Base-by-base conservation (phyloP, 2,797 vertebrate species). In the Parauchenoglanis ngamensis region DNA sequence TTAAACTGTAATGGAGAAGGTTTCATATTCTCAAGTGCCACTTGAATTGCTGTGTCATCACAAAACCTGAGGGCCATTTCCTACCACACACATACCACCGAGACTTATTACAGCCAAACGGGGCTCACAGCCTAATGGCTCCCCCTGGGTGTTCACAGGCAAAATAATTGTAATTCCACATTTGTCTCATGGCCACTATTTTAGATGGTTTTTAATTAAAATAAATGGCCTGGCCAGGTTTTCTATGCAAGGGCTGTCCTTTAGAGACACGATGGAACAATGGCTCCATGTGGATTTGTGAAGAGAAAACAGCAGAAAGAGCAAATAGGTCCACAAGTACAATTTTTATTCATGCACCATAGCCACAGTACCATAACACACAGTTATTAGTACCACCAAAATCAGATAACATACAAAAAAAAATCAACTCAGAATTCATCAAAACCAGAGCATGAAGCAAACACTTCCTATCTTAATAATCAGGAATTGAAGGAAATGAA, bases 171-270 rank as follows among this genome's bases (percentile, higher is more conserved):
- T 72, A 86, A 88, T 84, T 85, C 68, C 81, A 54, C 67, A 82
- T 86, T 90, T 89, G 83, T 87, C 81, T 88, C 68, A 88, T 77
- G 86, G 86, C 72, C 88, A 89, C 61, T 81, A 79, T 83, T 88
- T 82, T 80, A 81, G 70, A 86, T 87, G 65, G 15, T 86, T 86
- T 89, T 87, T 88, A 89, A 86, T 89, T 88, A 70, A 89, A 91
- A 90, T 86, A 79, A 89, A 88, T 87, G 83, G 57, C 75, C 57
- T 31, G 68, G 80, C 40, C 35, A 19, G 61, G 49, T 72, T 89
- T 86, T 76, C 54, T 67, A 78, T 77, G 68, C 52, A 63, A 65
- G 63, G 28, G 56, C 44, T 79, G 79, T 87, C 83, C 81, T 52
- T 86, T 73, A 75, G 63, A 54, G 25, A 54, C 46, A 31, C 17